Evolutionary conservation across 2,888 invertebrate species (phyloP).

Genomic region (Mimachlamys varia): DNA sequence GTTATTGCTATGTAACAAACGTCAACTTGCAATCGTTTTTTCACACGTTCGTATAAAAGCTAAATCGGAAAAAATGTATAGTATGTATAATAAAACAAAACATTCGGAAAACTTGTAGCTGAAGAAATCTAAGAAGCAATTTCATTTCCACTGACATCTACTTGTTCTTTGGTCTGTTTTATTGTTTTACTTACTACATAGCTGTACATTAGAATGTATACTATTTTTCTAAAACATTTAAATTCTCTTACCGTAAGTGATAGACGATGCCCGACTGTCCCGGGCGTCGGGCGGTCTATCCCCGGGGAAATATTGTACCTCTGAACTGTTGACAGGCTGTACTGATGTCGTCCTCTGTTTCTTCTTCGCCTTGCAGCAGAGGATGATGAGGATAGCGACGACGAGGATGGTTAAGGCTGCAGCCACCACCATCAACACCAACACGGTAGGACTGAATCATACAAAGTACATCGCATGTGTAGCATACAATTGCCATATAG

Average conservation of each 20-base stretch:
- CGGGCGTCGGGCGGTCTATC: background rate
- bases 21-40: no score
- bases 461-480: background rate
- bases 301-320: no score
- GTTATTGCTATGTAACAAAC: no score
- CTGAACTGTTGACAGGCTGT: background rate
- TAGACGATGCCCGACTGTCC: background rate
- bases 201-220: background rate
- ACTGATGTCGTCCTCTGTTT: background rate
- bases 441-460: background rate
- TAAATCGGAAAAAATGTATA: no score
- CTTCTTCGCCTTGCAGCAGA: slow-evolving; percentile 9
- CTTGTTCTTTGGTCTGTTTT: background rate
- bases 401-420: background rate
- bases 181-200: background rate
- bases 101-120: no score
- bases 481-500: background rate
- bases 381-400: background rate
- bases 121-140: no score
- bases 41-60: no score
- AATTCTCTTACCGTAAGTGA: background rate
- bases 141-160: no score
- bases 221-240: background rate
- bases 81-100: no score
- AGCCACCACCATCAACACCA: slow-evolving; percentile 1